Conservation (phyloP, 2,888 invertebrate species). For the Parthenolecanium corni region DNA sequence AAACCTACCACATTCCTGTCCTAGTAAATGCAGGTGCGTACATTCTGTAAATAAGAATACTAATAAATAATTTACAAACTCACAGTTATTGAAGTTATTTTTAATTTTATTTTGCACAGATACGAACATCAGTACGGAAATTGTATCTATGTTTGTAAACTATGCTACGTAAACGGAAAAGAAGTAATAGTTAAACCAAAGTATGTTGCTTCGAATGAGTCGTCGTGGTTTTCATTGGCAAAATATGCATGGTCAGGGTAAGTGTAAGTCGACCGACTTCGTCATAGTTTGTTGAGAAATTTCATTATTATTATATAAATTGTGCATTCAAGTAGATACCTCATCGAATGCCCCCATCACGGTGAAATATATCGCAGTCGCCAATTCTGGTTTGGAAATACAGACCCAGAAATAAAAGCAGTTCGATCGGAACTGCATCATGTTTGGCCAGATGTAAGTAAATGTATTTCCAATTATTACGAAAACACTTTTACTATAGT, state of each 20-base stretch:
- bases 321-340: conserved; percentile 40
- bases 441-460: conserved; percentile 53
- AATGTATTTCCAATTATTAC: too few relatives aligned
- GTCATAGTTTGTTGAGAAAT: too few relatives aligned
- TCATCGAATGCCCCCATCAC: conserved; percentile 63
- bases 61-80: background rate
- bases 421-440: conserved; percentile 56
- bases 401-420: conserved; percentile 55
- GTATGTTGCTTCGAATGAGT: conserved; percentile 41
- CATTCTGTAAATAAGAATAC: background rate
- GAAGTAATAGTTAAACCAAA: conserved; percentile 49
- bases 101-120: conserved; percentile 39
- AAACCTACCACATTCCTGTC: conserved; percentile 47
- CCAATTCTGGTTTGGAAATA: conserved; percentile 71
- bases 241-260: conserved; percentile 67
- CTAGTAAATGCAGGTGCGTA: conserved; percentile 38
- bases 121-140: conserved; percentile 68
- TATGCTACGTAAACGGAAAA: conserved; percentile 50
- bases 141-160: conserved; percentile 51
- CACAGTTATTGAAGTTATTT: background rate
- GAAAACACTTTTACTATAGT: too few relatives aligned
- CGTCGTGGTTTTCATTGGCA: conserved; percentile 55
- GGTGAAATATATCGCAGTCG: conserved; percentile 60
- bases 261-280: too few relatives aligned
- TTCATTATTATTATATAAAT: too few relatives aligned